Percentiles rank a stretch among this genome's conserved stretches.
Conservation (phyloP, 2,888 invertebrate genomes). For the Cylindroiulus punctatus region DNA sequence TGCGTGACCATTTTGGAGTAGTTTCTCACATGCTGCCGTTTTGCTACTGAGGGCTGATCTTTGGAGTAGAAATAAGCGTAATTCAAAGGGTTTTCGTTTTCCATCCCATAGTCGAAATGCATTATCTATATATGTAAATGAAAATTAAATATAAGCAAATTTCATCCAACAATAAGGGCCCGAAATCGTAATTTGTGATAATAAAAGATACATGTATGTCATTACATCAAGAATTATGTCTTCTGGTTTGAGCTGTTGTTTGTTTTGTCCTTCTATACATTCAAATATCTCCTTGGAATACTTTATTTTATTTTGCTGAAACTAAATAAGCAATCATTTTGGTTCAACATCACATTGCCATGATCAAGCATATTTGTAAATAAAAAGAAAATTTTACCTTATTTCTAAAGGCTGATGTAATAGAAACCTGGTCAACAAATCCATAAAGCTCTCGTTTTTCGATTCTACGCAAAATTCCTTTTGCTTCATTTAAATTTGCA, state of each 20-base stretch:
- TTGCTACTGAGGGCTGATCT: background rate
- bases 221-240: constrained; percentile 40
- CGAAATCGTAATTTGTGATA: background rate
- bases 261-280: background rate
- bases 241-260: background rate
- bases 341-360: background rate
- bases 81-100: constrained; percentile 24
- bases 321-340: background rate
- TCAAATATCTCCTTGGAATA: background rate
- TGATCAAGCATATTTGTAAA: background rate
- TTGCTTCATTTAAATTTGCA: background rate
- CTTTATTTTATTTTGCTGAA: background rate
- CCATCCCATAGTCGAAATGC: constrained; percentile 30
- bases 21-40: background rate
- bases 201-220: background rate
- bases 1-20: background rate
- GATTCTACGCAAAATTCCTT: background rate
- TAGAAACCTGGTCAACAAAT: background rate
- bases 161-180: background rate
- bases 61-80: constrained; percentile 44
- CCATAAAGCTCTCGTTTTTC: constrained; percentile 49
- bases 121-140: background rate
- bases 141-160: background rate
- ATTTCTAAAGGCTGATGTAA: background rate
- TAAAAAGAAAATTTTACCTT: background rate